A percentile compares a stretch with the other conserved stretches of the same genome.
Evolutionary conservation across 2,888 invertebrate genomes (phyloP).

Genomic region (Drosophila setosimentum): DNA sequence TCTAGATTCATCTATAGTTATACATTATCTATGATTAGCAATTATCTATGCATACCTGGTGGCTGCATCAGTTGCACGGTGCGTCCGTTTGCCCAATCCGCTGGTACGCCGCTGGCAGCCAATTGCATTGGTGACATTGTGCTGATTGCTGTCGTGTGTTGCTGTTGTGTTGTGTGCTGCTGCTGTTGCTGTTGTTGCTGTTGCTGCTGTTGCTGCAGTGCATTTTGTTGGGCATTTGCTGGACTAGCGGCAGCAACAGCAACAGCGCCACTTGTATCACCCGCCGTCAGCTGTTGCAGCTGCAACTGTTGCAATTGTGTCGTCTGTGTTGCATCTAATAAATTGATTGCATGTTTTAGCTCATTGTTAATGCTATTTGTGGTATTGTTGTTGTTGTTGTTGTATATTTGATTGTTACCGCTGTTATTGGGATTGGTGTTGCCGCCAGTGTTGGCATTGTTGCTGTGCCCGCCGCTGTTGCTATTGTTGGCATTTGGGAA

Average conservation of each 20-base stretch:
- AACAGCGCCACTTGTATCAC: slow-evolving; percentile 69
- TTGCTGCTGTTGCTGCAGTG: slow-evolving; percentile 74
- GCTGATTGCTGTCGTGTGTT: slow-evolving; percentile 89
- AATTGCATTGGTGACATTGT: slow-evolving; percentile 92
- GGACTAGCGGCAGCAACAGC: slow-evolving; percentile 83
- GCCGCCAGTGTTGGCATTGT: slow-evolving; percentile 32
- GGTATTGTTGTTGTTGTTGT: slow-evolving; percentile 23
- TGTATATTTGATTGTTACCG: slow-evolving; percentile 12
- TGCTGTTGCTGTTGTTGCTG: slow-evolving; percentile 80
- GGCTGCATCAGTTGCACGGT: slow-evolving; percentile 94
- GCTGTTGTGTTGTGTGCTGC: slow-evolving; percentile 87
- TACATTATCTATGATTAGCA: background rate
- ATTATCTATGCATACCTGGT: slow-evolving; percentile 81
- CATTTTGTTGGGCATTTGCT: slow-evolving; percentile 81
- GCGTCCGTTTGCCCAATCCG: slow-evolving; percentile 89
- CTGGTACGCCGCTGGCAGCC: slow-evolving; percentile 87
- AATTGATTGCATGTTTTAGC: slow-evolving; percentile 80
- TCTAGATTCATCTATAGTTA: background rate
- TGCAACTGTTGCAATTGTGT: slow-evolving; percentile 86
- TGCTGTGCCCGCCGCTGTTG: slow-evolving; percentile 17
- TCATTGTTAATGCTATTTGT: slow-evolving; percentile 43
- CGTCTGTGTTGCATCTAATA: slow-evolving; percentile 85
- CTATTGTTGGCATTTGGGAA: slow-evolving; percentile 71
- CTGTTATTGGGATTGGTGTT: slow-evolving; percentile 17
- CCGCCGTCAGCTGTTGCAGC: slow-evolving; percentile 80